Conservation (phyloP, 2,797 vertebrate genomes). For the Florisuga fusca region DNA sequence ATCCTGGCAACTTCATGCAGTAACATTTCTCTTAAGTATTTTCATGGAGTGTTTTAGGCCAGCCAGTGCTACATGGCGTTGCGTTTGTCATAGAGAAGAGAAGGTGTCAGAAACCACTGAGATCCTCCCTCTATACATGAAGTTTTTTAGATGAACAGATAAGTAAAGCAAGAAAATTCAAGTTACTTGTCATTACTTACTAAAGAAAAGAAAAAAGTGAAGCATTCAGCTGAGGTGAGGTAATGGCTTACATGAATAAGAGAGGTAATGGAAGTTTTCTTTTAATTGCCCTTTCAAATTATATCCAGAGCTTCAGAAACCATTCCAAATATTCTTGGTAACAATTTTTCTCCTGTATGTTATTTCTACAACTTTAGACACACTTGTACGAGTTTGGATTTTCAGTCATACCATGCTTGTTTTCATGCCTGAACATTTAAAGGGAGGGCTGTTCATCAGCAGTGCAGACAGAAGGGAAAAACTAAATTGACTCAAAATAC, state of each 20-base stretch:
- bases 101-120: neutral
- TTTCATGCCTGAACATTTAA: neutral
- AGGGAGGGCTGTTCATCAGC: neutral
- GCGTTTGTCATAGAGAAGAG: neutral
- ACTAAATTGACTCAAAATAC: neutral
- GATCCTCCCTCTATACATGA: neutral
- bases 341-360: neutral
- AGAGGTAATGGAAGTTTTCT: conserved; percentile 28
- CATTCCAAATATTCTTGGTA: neutral
- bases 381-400: neutral
- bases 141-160: neutral
- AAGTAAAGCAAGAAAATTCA: neutral
- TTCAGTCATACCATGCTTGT: neutral
- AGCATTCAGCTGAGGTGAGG: neutral
- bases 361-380: neutral
- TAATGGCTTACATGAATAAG: conserved; percentile 14
- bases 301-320: neutral
- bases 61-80: neutral
- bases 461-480: neutral
- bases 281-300: neutral
- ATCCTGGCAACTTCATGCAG: neutral
- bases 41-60: neutral
- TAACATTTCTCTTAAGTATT: neutral
- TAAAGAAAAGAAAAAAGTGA: neutral
- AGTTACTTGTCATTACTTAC: neutral